Evolutionary conservation across 2,113 vertebrate species (phyloP).

Genomic region (Zosterops pallidus): DNA sequence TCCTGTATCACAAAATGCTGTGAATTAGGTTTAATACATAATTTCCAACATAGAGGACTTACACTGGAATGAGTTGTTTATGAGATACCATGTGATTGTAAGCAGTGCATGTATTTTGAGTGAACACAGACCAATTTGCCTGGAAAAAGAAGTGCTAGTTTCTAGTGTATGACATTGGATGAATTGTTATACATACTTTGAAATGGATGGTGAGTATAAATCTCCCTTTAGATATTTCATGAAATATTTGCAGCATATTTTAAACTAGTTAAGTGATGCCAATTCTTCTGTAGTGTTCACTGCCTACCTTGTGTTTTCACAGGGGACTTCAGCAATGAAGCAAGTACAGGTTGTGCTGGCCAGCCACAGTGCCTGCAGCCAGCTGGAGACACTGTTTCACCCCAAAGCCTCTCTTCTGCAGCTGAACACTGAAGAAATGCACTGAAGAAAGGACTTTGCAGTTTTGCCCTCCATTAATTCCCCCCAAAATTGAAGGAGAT

Average conservation of each 20-base stretch:
- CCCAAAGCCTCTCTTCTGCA: neutral
- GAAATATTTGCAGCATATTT: slow-evolving; percentile 6
- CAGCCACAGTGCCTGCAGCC: neutral
- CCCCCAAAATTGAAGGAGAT: rapidly evolving
- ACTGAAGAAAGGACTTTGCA: neutral
- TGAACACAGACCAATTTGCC: neutral
- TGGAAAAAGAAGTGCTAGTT: neutral
- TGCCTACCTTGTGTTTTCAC: neutral
- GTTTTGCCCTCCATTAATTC: neutral
- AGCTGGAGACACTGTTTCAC: neutral
- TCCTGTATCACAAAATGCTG: neutral
- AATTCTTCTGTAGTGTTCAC: neutral
- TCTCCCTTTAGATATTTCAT: neutral
- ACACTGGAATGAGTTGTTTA: neutral
- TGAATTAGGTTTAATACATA: neutral
- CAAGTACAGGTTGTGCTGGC: neutral
- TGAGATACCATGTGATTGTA: neutral
- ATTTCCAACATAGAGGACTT: neutral
- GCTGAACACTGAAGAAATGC: neutral
- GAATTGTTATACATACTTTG: neutral
- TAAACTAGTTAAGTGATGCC: neutral
- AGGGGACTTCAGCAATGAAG: neutral
- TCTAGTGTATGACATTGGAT: neutral
- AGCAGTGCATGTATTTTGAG: neutral
- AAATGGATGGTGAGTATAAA: neutral